phyloP scores from a whole-genome alignment of 2,113 vertebrate genomes.

The Sylvilagus bachmani region DNA sequence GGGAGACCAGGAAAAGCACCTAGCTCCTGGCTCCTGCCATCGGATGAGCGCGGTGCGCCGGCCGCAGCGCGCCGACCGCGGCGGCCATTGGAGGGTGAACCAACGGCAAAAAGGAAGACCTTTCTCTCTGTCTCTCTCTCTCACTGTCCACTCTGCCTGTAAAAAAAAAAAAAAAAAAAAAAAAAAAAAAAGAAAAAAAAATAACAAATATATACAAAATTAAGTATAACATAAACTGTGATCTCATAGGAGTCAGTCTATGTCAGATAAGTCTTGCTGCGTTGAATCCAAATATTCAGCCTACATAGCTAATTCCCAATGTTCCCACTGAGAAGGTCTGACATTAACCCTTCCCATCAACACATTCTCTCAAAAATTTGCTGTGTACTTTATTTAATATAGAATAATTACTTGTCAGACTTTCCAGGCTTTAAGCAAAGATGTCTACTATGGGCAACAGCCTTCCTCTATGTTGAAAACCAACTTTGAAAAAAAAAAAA shows the following conservation, averaged over 20 bases:
- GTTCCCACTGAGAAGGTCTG: not conserved
- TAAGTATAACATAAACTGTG: not conserved
- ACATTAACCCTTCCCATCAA: not conserved
- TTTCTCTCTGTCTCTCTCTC: too few relatives aligned
- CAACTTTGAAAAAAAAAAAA: too few relatives aligned
- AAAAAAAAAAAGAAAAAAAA: too few relatives aligned
- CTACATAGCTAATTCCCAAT: not conserved
- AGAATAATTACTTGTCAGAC: not conserved
- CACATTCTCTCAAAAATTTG: not conserved
- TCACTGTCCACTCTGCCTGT: too few relatives aligned
- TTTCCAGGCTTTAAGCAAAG: conserved; percentile 18
- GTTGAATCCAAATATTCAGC: not conserved
- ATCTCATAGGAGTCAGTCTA: not conserved
- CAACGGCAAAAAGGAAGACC: too few relatives aligned
- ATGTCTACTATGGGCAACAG: not conserved
- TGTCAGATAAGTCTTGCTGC: not conserved
- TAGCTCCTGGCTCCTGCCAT: too few relatives aligned
- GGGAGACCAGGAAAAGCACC: too few relatives aligned
- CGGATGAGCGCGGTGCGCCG: too few relatives aligned
- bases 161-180: too few relatives aligned
- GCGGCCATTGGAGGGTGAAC: too few relatives aligned
- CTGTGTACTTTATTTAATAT: not conserved
- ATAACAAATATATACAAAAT: not conserved
- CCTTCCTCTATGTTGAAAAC: conserved; percentile 11
- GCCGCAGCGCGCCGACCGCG: too few relatives aligned